These are phyloP conservation scores for Geophilus truncorum DNA, from an alignment of 2,888 invertebrate genomes.

Conservation along the genomic window DNA sequence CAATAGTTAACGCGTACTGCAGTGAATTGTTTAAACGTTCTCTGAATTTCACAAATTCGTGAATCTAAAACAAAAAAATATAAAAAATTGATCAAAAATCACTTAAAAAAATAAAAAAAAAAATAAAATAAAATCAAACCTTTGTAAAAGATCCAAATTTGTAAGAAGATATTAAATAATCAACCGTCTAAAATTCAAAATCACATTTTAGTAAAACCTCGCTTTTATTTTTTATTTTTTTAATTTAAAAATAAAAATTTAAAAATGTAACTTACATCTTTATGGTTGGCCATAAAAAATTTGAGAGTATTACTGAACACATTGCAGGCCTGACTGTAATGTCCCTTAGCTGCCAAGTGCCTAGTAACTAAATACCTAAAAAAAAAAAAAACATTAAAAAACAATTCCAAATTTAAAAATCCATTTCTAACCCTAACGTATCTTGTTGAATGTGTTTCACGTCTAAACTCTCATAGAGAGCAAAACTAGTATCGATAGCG, in stretches of 20 bases:
- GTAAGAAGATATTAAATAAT: conserved; percentile 85
- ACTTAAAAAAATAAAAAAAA: not conserved
- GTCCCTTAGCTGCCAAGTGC: conserved; percentile 66
- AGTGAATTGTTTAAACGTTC: conserved; percentile 74
- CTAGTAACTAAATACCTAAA: conserved; percentile 54
- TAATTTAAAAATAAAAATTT: conserved; percentile 39
- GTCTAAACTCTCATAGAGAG: conserved; percentile 71
- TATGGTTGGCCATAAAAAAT: conserved; percentile 81
- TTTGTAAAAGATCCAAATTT: conserved; percentile 92
- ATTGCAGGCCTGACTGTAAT: conserved; percentile 63
- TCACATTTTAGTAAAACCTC: too few relatives aligned
- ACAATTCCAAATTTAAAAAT: conserved; percentile 13
- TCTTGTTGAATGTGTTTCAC: conserved; percentile 91
- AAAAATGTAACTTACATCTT: conserved; percentile 56
- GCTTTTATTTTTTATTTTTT: conserved; percentile 39
- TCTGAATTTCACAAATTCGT: conserved; percentile 80
- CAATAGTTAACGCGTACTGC: conserved; percentile 63
- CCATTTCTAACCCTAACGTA: conserved; percentile 68
- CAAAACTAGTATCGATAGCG: conserved; percentile 66
- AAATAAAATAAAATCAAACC: conserved; percentile 45
- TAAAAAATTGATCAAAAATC: not conserved
- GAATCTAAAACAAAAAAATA: conserved; percentile 53
- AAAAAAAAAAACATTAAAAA: conserved; percentile 1
- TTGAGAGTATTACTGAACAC: conserved; percentile 70
- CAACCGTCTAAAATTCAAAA: conserved; percentile 64